phyloP scores from a whole-genome alignment of 1,140 invertebrate species.

The Lysiphlebus fabarum region DNA sequence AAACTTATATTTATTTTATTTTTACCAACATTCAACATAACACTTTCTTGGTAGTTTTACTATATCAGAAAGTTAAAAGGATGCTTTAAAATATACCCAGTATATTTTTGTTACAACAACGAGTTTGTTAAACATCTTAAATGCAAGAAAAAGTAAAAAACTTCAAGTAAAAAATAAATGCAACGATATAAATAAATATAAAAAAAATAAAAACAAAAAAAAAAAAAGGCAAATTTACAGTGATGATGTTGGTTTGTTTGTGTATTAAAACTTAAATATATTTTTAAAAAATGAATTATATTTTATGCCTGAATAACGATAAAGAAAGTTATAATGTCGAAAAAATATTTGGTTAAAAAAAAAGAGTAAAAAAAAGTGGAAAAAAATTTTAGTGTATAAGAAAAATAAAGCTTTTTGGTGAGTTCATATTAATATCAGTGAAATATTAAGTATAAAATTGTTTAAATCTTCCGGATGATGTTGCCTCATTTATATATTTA shows the following conservation, averaged over 20 bases:
- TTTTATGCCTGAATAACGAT: neutral
- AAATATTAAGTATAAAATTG: neutral
- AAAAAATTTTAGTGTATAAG: neutral
- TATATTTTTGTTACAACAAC: too few species aligned
- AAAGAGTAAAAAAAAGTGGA: neutral
- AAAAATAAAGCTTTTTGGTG: slow-evolving; percentile 3
- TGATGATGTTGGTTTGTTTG: too few species aligned
- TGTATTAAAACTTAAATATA: neutral
- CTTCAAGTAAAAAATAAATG: too few species aligned
- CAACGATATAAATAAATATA: too few species aligned
- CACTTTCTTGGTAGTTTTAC: too few species aligned
- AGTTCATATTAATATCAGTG: slow-evolving; percentile 3
- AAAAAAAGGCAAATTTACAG: neutral
- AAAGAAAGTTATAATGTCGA: slow-evolving; percentile 4
- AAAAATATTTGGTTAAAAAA: neutral
- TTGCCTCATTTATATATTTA: neutral
- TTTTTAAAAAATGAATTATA: neutral
- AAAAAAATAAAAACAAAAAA: too few species aligned
- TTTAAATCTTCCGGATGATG: slow-evolving; percentile 26
- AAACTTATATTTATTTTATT: too few species aligned
- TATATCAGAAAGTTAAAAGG: too few species aligned
- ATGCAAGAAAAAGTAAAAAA: too few species aligned
- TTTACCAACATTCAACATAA: too few species aligned
- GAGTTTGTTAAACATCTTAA: too few species aligned
- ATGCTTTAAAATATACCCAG: too few species aligned